Evolutionary conservation across 2,888 invertebrate genomes (phyloP).

Genomic region (Perdita meconis): DNA sequence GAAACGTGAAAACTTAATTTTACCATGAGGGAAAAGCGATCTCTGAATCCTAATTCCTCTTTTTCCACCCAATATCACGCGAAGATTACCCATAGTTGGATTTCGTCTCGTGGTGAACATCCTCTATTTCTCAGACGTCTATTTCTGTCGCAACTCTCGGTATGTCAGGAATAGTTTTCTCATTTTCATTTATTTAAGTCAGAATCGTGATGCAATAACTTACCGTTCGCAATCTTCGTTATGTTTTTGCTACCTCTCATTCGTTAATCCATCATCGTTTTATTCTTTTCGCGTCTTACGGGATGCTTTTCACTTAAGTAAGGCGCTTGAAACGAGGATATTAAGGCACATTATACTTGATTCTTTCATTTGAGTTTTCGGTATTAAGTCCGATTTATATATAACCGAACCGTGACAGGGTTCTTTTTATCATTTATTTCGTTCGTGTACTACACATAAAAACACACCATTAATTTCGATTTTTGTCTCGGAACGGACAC

Average conservation of each 20-base stretch:
- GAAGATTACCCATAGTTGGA: constrained; percentile 48
- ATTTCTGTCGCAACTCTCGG: constrained; percentile 27
- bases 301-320: no score
- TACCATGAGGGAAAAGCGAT: no score
- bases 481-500: no score
- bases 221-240: constrained; percentile 44
- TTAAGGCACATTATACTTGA: no score
- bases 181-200: constrained; percentile 50
- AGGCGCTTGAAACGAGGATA: no score
- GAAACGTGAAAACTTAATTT: no score
- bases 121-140: constrained; percentile 43
- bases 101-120: constrained; percentile 40
- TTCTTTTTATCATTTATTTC: no score
- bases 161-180: constrained; percentile 67
- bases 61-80: constrained; percentile 22
- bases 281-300: neutral
- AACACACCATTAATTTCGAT: no score
- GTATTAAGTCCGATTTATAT: no score
- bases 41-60: constrained; percentile 29
- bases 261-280: neutral
- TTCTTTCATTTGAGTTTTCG: no score
- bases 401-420: no score
- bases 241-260: neutral
- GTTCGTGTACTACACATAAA: no score
- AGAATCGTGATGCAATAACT: constrained; percentile 7